Conservation (phyloP, 2,888 invertebrate species). For the Amorpha juglandis region DNA sequence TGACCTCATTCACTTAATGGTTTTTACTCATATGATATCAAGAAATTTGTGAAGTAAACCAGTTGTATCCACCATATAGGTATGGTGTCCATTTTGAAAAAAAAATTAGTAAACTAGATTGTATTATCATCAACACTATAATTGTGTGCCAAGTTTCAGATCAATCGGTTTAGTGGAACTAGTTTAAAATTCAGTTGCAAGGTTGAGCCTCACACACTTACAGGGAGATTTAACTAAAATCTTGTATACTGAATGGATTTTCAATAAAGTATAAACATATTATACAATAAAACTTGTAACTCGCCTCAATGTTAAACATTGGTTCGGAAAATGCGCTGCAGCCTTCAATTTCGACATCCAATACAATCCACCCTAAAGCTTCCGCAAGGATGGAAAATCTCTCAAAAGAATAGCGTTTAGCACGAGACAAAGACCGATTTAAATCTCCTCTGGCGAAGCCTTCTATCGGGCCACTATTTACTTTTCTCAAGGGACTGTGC, state of each 20-base stretch:
- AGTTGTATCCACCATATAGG: too few relatives aligned
- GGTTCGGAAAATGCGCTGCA: constrained; percentile 53
- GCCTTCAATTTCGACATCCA: constrained; percentile 67
- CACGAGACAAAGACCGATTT: constrained; percentile 80
- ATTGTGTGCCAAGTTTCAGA: too few relatives aligned
- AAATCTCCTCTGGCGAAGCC: constrained; percentile 70
- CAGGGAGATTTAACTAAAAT: too few relatives aligned
- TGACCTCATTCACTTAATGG: too few relatives aligned
- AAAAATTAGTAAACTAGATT: too few relatives aligned
- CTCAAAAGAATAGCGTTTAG: constrained; percentile 81
- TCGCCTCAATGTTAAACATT: constrained; percentile 37
- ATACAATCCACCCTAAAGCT: constrained; percentile 67
- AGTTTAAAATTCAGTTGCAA: too few relatives aligned
- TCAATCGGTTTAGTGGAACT: too few relatives aligned
- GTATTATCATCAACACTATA: too few relatives aligned
- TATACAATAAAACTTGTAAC: constrained; percentile 11
- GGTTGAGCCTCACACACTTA: too few relatives aligned
- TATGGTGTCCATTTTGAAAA: too few relatives aligned
- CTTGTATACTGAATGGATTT: not conserved
- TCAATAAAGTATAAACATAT: not conserved
- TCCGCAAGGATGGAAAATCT: constrained; percentile 77
- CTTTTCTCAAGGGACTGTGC: constrained; percentile 69
- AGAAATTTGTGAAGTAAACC: too few relatives aligned
- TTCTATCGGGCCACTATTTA: constrained; percentile 76
- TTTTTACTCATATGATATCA: too few relatives aligned